Conservation (phyloP, 2,888 invertebrate species). For the Drosophila parthenogenetica region DNA sequence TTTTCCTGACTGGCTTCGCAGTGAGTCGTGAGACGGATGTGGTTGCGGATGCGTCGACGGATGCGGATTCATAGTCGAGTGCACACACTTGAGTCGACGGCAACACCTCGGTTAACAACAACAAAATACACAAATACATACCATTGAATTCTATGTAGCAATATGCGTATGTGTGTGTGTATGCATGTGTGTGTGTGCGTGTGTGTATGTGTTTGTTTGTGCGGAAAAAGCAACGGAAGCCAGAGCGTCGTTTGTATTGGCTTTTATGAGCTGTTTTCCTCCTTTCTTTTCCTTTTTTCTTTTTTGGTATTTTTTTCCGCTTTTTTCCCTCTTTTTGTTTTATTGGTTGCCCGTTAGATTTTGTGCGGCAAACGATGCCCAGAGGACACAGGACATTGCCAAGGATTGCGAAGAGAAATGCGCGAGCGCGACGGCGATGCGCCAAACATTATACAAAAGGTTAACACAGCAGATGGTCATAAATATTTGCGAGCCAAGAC, state of each 20-base stretch:
- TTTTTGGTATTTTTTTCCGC: neutral
- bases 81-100: slow-evolving; percentile 74
- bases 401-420: slow-evolving; percentile 38
- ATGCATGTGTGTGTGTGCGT: slow-evolving; percentile 10
- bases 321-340: slow-evolving; percentile 27
- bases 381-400: slow-evolving; percentile 52
- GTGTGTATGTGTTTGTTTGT: slow-evolving; percentile 17
- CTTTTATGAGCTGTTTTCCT: slow-evolving; percentile 41
- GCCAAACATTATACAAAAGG: slow-evolving; percentile 28
- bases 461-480: slow-evolving; percentile 10
- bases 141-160: slow-evolving; percentile 32
- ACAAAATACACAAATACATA: slow-evolving; percentile 29
- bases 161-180: slow-evolving; percentile 1
- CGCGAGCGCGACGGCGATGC: slow-evolving; percentile 65
- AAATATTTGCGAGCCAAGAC: slow-evolving; percentile 16
- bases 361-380: slow-evolving; percentile 66
- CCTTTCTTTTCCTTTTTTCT: neutral
- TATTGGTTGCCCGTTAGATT: slow-evolving; percentile 49
- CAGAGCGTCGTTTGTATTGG: slow-evolving; percentile 34
- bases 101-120: slow-evolving; percentile 41
- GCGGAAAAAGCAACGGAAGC: slow-evolving; percentile 13
- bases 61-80: slow-evolving; percentile 67
- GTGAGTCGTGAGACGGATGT: slow-evolving; percentile 18
- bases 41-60: slow-evolving; percentile 28
- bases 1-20: slow-evolving; percentile 8